These are phyloP conservation scores for Drosophila burlai DNA, from an alignment of 1,140 invertebrate genomes.

Conservation along the genomic window DNA sequence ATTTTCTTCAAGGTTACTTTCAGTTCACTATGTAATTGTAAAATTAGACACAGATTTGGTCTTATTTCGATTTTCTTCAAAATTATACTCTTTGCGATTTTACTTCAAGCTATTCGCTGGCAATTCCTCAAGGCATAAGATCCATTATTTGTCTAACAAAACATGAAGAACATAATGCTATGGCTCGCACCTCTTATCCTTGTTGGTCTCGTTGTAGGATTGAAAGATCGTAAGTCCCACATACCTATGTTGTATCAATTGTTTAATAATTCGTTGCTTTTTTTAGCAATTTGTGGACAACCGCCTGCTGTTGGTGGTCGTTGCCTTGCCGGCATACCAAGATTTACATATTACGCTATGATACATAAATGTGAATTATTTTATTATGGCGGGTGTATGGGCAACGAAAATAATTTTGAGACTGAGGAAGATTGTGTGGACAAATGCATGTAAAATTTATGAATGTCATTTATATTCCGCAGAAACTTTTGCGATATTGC, in stretches of 20 bases:
- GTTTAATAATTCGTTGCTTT: neutral
- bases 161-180: neutral
- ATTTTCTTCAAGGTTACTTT: no score
- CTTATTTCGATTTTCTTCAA: neutral
- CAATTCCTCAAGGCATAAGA: no score
- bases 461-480: neutral
- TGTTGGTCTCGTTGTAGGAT: neutral
- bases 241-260: neutral
- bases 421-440: fast-evolving
- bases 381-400: neutral
- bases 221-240: conserved; percentile 3
- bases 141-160: neutral
- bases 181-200: neutral
- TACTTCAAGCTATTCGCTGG: neutral
- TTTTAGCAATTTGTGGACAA: neutral
- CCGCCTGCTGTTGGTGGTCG: fast-evolving
- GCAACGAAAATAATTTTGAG: neutral
- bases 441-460: neutral
- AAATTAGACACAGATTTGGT: neutral
- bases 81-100: neutral
- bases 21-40: no score
- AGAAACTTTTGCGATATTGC: neutral
- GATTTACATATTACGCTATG: neutral
- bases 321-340: neutral
- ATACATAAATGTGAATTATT: fast-evolving